These are phyloP conservation scores for Amphiprion clarkii DNA, from an alignment of 2,797 vertebrate species.

Conservation along the genomic window DNA sequence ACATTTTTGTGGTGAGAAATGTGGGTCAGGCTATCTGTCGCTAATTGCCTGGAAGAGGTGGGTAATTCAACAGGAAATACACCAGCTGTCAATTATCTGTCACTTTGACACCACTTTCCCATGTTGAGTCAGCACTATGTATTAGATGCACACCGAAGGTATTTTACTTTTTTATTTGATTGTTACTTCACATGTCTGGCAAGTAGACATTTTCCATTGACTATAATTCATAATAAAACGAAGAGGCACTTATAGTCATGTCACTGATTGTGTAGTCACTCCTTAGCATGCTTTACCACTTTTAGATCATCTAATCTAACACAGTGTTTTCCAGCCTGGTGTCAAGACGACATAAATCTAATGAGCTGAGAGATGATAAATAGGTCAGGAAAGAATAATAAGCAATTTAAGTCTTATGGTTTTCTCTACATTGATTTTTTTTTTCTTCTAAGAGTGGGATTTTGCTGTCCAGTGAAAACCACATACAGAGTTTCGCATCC, in stretches of 20 bases:
- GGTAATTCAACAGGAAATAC: constrained; percentile 87
- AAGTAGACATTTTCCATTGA: background rate
- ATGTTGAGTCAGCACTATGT: constrained; percentile 38
- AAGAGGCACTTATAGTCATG: too few relatives aligned
- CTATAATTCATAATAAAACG: too few relatives aligned
- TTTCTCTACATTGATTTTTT: too few relatives aligned
- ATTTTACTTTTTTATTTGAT: background rate
- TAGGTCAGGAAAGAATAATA: background rate
- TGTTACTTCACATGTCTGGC: constrained; percentile 2
- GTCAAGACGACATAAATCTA: background rate
- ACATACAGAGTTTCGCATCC: too few relatives aligned
- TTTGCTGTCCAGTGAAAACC: too few relatives aligned
- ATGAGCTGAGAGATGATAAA: background rate
- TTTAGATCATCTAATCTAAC: too few relatives aligned
- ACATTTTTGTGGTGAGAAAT: constrained; percentile 84
- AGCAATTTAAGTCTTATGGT: too few relatives aligned
- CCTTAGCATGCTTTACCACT: background rate
- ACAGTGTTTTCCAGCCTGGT: background rate
- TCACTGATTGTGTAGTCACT: too few relatives aligned
- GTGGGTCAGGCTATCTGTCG: constrained; percentile 87
- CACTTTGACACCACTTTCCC: constrained; percentile 22
- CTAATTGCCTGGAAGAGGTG: constrained; percentile 82
- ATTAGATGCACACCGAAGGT: background rate
- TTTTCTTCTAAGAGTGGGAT: too few relatives aligned
- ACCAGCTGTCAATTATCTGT: constrained; percentile 73